These are phyloP conservation scores for Ecliptopera silaceata DNA, from an alignment of 2,888 invertebrate species.

Conservation along the genomic window DNA sequence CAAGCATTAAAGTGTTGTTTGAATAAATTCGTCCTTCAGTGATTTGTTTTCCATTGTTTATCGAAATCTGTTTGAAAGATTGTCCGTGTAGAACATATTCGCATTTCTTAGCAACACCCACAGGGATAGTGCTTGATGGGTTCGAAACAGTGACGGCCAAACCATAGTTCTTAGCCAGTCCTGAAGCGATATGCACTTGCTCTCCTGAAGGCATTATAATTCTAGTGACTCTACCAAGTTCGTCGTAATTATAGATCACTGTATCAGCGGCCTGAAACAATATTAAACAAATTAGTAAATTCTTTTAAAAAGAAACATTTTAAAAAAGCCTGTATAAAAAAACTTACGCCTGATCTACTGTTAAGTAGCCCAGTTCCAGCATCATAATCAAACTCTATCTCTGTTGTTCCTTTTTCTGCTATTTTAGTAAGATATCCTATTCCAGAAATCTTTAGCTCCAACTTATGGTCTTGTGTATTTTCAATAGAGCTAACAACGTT, in stretches of 20 bases:
- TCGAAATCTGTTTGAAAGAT: conserved; percentile 86
- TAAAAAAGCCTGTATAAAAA: not conserved
- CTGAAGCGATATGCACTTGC: conserved; percentile 90
- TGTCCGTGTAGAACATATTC: conserved; percentile 86
- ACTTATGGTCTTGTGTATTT: conserved; percentile 96
- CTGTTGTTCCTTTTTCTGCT: conserved; percentile 93
- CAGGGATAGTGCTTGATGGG: conserved; percentile 76
- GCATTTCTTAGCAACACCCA: conserved; percentile 81
- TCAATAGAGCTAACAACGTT: conserved; percentile 96
- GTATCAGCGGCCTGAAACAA: conserved; percentile 89
- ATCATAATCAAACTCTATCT: conserved; percentile 95
- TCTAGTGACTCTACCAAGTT: conserved; percentile 92
- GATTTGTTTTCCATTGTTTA: conserved; percentile 87
- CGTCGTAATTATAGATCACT: conserved; percentile 95
- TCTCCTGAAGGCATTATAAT: conserved; percentile 96
- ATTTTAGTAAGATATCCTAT: conserved; percentile 95
- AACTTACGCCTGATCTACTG: conserved; percentile 89
- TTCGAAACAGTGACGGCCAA: conserved; percentile 88
- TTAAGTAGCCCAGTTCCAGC: conserved; percentile 93
- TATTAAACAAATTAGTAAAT: conserved; percentile 2
- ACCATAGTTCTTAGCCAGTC: conserved; percentile 89
- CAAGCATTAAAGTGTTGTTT: conserved; percentile 90
- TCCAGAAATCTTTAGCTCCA: conserved; percentile 95
- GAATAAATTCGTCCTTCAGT: conserved; percentile 89
- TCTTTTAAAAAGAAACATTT: not conserved